phyloP scores from a whole-genome alignment of 2,113 vertebrate species.

The Agapornis roseicollis region DNA sequence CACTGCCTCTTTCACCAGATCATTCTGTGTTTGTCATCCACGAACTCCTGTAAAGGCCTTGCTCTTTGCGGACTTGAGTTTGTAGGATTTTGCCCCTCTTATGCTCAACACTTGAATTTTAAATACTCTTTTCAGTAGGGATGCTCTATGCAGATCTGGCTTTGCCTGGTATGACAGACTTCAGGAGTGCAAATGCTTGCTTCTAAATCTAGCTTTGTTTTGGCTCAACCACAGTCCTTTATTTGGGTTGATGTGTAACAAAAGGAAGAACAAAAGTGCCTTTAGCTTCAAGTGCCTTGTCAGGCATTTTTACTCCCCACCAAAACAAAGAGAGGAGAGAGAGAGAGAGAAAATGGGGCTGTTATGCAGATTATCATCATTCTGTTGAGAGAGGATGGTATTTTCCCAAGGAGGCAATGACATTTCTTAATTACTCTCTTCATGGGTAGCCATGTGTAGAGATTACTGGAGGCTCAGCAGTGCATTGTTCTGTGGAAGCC shows the following conservation, averaged over 20 bases:
- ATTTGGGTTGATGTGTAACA: not conserved
- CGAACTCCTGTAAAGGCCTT: not conserved
- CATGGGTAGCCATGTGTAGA: conserved; percentile 69
- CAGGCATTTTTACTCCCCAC: not conserved
- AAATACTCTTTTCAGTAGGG: not conserved
- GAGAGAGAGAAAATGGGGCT: not conserved
- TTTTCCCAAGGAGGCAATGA: conserved; percentile 68
- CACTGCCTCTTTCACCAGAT: not conserved
- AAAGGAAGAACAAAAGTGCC: not conserved
- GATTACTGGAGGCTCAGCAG: conserved; percentile 65
- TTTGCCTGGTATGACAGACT: not conserved
- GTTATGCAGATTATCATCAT: conserved; percentile 30
- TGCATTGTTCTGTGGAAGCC: conserved; percentile 53
- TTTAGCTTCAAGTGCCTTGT: not conserved
- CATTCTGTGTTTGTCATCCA: not conserved
- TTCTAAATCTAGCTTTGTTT: not conserved
- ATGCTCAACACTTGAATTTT: not conserved
- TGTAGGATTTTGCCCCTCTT: not conserved
- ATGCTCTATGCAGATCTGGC: not conserved
- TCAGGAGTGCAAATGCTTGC: not conserved
- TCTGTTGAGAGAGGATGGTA: not conserved
- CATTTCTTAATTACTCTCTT: conserved; percentile 78
- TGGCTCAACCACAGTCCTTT: not conserved
- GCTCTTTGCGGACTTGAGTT: not conserved
- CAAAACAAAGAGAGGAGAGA: not conserved